Evolutionary conservation across 2,797 vertebrate species (phyloP), one percentile per base, ranked within the genome.

Genomic region (Ptychobarbus kaznakovi): DNA sequence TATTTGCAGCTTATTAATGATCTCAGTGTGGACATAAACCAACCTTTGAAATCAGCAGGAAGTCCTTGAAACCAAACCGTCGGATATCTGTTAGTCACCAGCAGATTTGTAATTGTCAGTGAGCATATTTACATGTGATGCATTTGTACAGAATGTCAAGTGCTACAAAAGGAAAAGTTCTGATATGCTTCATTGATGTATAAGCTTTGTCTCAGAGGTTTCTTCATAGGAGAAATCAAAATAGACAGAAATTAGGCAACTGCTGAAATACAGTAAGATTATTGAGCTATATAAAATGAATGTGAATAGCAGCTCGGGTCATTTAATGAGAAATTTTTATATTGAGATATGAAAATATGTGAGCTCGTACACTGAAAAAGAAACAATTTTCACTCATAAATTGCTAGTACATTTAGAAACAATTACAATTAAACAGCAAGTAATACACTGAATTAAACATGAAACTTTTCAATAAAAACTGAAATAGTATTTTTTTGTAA

Each of bases 41-140:
- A 78, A 42, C 51, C 83, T 70, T 72, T 22, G 25, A 46, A 80
- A 87, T 83, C 68, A 79, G 78, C 73, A 84, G 76, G 53, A 68
- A 86, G 89, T 85, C 89, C 89, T 90, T 87, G 86, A 86, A 77
- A 82, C 16, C 35, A 69, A 82, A 84, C 40, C 81, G 68, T 86
- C 63, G 68, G 86, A 82, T 87, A 86, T 82, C 75, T 82, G 51
- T 38, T 58, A 49, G 22, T n/a, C 72, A 86, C 65, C 79, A 58
- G 77, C 75, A 81, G 86, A 87, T 89, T 86, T 86, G 86, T 90
- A 85, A 86, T 88, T 80, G 86, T 88, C 87, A 88, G 80, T 38
- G 76, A 61, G 49, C 72, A 81, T 77, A 80, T 87, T 88, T 80
- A 85, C 73, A 79, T 81, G 28, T 25, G 78, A 82, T 40, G 40